Conservation (phyloP, 1,140 invertebrate genomes). For the Oedothorax gibbosus region DNA sequence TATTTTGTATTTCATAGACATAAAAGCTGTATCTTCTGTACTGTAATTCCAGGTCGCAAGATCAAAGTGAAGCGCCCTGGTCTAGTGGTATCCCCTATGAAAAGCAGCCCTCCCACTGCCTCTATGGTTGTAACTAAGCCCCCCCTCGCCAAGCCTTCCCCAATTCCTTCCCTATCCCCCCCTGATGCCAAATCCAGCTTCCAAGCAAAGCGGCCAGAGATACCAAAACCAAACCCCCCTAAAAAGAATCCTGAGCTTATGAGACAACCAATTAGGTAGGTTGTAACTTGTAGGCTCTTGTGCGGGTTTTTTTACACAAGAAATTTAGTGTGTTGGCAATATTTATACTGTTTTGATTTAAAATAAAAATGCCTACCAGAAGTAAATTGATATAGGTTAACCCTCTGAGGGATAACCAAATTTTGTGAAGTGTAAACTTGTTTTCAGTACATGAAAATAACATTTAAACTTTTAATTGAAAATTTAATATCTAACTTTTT, state of each 20-base stretch:
- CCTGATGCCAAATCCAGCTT: background rate
- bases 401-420: too few species aligned
- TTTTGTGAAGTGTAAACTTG: too few species aligned
- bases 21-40: too few species aligned
- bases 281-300: background rate
- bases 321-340: too few species aligned
- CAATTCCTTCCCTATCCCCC: background rate
- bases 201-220: background rate
- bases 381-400: too few species aligned
- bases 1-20: too few species aligned
- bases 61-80: slow-evolving; percentile 63
- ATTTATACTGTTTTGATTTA: too few species aligned
- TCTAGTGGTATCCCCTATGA: slow-evolving; percentile 21
- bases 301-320: background rate
- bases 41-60: slow-evolving; percentile 66
- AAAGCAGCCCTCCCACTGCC: slow-evolving; percentile 36
- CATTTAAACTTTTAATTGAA: too few species aligned
- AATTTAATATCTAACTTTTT: too few species aligned
- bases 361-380: too few species aligned
- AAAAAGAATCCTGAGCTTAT: slow-evolving; percentile 34
- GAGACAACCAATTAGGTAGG: slow-evolving; percentile 34
- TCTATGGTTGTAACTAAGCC: slow-evolving; percentile 3
- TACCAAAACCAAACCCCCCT: background rate
- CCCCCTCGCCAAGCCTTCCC: background rate
- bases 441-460: too few species aligned